These are phyloP conservation scores for Apamea sordens DNA, from an alignment of 2,888 invertebrate genomes.

Conservation along the genomic window DNA sequence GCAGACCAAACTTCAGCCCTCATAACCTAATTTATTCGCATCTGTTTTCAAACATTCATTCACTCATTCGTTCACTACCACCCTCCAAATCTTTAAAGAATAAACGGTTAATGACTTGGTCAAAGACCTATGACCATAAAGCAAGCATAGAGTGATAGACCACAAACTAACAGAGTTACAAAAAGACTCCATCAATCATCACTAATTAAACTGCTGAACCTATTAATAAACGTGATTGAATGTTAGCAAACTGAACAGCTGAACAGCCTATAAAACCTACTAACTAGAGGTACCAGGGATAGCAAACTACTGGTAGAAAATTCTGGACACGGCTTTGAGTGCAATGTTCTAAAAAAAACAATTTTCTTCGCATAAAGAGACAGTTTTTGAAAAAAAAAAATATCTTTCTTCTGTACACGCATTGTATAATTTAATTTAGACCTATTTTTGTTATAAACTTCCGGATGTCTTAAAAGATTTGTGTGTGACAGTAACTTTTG, in stretches of 20 bases:
- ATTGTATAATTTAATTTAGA: background rate
- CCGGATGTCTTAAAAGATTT: background rate
- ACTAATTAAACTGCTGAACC: constrained; percentile 39
- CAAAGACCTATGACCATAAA: background rate
- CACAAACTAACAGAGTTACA: constrained; percentile 10
- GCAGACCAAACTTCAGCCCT: background rate
- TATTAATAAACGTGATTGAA: constrained; percentile 36
- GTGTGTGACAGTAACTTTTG: background rate
- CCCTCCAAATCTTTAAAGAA: background rate
- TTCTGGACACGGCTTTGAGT: background rate
- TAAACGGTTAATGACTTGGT: background rate
- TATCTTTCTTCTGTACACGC: background rate
- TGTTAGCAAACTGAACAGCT: constrained; percentile 38
- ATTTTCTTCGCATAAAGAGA: no score
- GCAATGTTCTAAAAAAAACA: no score
- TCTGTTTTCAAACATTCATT: background rate
- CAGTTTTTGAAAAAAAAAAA: no score
- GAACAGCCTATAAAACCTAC: constrained; percentile 33
- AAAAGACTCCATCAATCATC: constrained; percentile 29
- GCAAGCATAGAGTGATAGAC: background rate
- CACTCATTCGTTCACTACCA: background rate
- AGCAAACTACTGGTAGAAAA: background rate
- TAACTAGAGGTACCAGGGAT: background rate
- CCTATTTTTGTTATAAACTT: background rate
- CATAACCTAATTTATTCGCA: background rate